Conservation (phyloP, 2,888 invertebrate species). For the Oegoconia quadripuncta region DNA sequence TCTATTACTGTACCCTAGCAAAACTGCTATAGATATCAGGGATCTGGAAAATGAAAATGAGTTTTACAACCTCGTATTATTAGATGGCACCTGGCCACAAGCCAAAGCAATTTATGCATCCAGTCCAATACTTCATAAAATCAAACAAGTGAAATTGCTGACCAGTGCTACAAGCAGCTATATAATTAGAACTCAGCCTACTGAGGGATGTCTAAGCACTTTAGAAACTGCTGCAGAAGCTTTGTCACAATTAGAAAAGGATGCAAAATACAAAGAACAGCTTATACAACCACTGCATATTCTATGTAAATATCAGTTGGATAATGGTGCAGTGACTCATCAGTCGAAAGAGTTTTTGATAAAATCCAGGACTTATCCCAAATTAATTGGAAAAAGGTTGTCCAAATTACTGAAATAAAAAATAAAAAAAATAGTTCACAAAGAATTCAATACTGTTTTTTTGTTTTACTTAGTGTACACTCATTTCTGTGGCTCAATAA, state of each 20-base stretch:
- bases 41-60: constrained; percentile 58
- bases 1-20: constrained; percentile 89
- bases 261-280: constrained; percentile 81
- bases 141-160: constrained; percentile 90
- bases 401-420: constrained; percentile 63
- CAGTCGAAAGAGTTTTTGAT: constrained; percentile 94
- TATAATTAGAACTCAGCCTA: constrained; percentile 95
- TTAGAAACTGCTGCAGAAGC: constrained; percentile 92
- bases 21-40: constrained; percentile 84
- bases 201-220: constrained; percentile 94
- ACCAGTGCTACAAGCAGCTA: constrained; percentile 88
- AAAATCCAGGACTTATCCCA: constrained; percentile 88
- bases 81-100: constrained; percentile 98
- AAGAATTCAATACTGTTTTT: too few species aligned
- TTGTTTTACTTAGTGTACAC: too few species aligned
- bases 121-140: constrained; percentile 85
- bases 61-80: constrained; percentile 87
- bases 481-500: too few species aligned
- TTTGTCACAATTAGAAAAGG: constrained; percentile 86
- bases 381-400: constrained; percentile 87
- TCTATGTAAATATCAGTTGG: constrained; percentile 91
- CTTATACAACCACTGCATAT: constrained; percentile 89
- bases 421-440: too few species aligned
- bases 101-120: constrained; percentile 94
- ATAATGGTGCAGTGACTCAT: constrained; percentile 95